Percentiles rank a stretch among this genome's conserved stretches.
Conservation (phyloP, 2,113 vertebrate genomes). For the Etheostoma cragini region DNA sequence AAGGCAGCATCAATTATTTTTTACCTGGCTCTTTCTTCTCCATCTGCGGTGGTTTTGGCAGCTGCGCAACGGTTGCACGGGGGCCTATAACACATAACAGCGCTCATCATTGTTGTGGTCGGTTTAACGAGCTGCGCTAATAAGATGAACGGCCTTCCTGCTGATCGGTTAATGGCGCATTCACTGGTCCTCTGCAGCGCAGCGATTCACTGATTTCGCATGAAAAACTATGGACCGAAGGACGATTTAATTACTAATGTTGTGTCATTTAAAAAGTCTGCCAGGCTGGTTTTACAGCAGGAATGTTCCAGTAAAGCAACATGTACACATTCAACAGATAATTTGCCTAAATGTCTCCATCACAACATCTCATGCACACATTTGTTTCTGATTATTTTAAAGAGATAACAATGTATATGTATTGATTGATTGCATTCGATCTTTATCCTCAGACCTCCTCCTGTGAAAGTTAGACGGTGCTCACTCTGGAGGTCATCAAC, state of each 20-base stretch:
- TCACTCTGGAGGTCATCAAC: neutral
- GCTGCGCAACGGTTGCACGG: conserved; percentile 28
- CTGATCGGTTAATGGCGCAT: conserved; percentile 59
- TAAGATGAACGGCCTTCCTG: conserved; percentile 63
- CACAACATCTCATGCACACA: neutral
- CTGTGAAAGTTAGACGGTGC: neutral
- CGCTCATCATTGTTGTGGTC: conserved; percentile 44
- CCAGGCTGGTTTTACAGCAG: neutral
- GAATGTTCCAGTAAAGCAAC: neutral
- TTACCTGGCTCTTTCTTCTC: conserved; percentile 37
- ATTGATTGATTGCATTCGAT: too few species aligned
- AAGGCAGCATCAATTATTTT: conserved; percentile 24
- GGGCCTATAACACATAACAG: conserved; percentile 56
- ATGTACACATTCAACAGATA: too few species aligned
- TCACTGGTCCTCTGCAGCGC: conserved; percentile 32
- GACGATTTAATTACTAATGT: neutral
- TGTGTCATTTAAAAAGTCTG: neutral
- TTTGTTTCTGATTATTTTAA: neutral
- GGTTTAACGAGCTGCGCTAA: conserved; percentile 70
- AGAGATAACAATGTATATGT: neutral
- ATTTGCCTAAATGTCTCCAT: neutral
- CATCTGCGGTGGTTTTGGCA: conserved; percentile 55
- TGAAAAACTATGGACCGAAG: neutral
- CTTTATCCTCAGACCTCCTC: neutral
- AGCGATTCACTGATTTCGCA: conserved; percentile 15